These are phyloP conservation scores for Gerosis bhagava DNA, from an alignment of 2,888 invertebrate species.

Conservation along the genomic window DNA sequence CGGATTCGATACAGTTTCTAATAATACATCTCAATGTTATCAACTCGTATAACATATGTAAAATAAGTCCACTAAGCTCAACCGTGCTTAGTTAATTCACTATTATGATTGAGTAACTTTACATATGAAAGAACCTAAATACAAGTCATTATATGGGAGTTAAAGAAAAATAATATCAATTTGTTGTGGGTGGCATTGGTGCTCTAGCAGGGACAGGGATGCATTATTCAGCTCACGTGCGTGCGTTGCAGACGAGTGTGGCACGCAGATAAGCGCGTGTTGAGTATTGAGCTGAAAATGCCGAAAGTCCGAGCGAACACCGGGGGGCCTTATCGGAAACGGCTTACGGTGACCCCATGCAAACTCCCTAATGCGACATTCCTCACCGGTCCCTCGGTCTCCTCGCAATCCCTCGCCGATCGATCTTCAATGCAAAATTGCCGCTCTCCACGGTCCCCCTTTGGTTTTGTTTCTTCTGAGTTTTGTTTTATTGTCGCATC, in stretches of 20 bases:
- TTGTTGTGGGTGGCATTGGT: constrained; percentile 56
- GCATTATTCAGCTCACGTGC: constrained; percentile 77
- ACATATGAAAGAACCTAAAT: too few relatives aligned
- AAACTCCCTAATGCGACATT: constrained; percentile 78
- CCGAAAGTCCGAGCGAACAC: constrained; percentile 52
- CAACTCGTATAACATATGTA: too few relatives aligned
- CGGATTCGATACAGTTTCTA: too few relatives aligned
- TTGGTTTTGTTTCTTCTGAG: constrained; percentile 63
- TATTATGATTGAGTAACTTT: too few relatives aligned
- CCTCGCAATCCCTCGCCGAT: constrained; percentile 52
- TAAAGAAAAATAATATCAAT: constrained; percentile 71
- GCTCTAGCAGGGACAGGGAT: too few relatives aligned
- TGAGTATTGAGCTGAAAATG: constrained; percentile 57
- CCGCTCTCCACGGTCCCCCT: constrained; percentile 51
- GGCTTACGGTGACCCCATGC: constrained; percentile 80
- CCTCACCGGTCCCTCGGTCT: constrained; percentile 56
- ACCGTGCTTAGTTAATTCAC: too few relatives aligned
- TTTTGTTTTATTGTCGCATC: constrained; percentile 68
- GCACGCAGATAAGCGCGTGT: constrained; percentile 74
- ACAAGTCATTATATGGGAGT: constrained; percentile 29
- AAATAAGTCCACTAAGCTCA: too few relatives aligned
- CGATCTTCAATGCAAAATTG: constrained; percentile 78
- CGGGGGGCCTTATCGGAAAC: constrained; percentile 80
- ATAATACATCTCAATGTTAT: too few relatives aligned
- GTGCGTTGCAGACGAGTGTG: constrained; percentile 69